Evolutionary conservation across 2,113 vertebrate genomes (phyloP), one percentile per base, ranked within the genome.

Genomic region (Channa maculata): DNA sequence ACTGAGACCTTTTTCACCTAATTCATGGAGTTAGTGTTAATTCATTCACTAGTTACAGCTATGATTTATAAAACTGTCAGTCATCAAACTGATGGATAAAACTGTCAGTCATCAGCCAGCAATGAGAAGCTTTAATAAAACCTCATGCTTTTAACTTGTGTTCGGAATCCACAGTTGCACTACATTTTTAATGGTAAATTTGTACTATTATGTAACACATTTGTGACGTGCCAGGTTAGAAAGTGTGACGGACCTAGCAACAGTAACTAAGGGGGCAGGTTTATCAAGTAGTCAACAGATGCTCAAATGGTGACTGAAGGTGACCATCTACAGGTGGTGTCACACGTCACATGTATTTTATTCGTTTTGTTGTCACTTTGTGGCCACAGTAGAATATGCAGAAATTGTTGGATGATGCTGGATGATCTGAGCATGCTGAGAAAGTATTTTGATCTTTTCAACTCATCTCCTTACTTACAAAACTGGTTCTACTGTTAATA

Each of bases 401-500:
- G 13, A 24, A 65, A 38, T 39, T 41, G 41, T 55, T 3, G 50
- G 50, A 37, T 11, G 11, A 59, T 50, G 57, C 5, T 41, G 43
- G 51, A 69, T 41, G 36, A 6, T 67, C 67, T 55, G 44, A 24
- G 24, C 24, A 24, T 66, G 78, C 80, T 82, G 80, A 91, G 66
- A 53, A 43, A 49, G 72, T 67, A 71, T 71, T 87, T 90, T 71
- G 43, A 60, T 82, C 57, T 61, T 41, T 13, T 64, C 43, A 24
- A 15, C 65, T 65, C 14, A 73, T 90, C 83, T 89, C 52, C 80
- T 84, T 80, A 88, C 87, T 85, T 39, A 8, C 68, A 76, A 46
- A 90, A 91, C 91, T 45, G 63, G 86, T 84, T 80, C 14, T 60
- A 65, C 71, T 62, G 15, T 84, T 53, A n/a, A n/a, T n/a, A n/a